Evolutionary conservation across 1,140 invertebrate genomes (phyloP).

Genomic region (Subanguina moxae): DNA sequence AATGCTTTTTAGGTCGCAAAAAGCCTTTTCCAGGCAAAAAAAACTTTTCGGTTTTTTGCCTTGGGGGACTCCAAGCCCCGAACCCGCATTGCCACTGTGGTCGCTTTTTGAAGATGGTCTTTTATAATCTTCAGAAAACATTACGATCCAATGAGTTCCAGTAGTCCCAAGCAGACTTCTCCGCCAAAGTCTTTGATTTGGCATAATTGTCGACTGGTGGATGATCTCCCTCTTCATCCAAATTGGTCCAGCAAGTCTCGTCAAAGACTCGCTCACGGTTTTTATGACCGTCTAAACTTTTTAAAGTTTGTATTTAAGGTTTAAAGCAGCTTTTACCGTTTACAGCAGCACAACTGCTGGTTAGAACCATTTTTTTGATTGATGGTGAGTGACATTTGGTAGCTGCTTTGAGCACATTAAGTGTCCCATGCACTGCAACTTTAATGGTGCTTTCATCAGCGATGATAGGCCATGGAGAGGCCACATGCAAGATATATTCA

Average conservation of each 20-base stretch:
- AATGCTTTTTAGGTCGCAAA: no score
- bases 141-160: conserved; percentile 57
- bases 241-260: conserved; percentile 64
- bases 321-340: conserved; percentile 57
- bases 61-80: no score
- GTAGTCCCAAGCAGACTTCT: conserved; percentile 67
- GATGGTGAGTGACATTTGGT: conserved; percentile 53
- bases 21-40: no score
- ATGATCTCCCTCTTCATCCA: conserved; percentile 55
- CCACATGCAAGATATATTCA: conserved; percentile 65
- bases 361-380: conserved; percentile 66
- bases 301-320: background rate
- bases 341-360: conserved; percentile 64
- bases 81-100: no score
- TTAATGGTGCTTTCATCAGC: conserved; percentile 62
- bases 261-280: conserved; percentile 61
- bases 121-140: background rate
- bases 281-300: conserved; percentile 50
- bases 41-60: no score
- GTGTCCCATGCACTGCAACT: conserved; percentile 65
- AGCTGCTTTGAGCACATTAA: conserved; percentile 64
- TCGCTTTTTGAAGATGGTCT: background rate
- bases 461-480: conserved; percentile 64
- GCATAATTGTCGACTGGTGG: conserved; percentile 60
- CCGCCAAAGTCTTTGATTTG: conserved; percentile 65